Percentiles rank a stretch among this genome's conserved stretches.
Conservation (phyloP, 2,797 vertebrate genomes). For the Acanthis flammea region DNA sequence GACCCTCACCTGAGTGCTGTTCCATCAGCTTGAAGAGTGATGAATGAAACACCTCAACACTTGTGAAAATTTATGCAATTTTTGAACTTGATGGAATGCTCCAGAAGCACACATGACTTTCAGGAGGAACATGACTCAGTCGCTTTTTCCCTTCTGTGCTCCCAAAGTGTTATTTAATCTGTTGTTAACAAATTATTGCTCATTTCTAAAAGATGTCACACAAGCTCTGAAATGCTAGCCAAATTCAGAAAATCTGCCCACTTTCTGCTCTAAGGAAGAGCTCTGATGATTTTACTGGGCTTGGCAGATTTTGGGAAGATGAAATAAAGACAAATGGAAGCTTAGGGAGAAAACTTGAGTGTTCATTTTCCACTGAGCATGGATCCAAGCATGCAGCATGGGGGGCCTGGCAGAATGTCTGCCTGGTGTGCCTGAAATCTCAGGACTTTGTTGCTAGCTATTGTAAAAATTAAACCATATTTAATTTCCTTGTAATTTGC, state of each 20-base stretch:
- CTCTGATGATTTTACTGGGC: neutral
- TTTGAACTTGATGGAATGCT: neutral
- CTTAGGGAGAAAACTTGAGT: neutral
- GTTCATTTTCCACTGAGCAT: neutral
- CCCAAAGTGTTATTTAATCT: neutral
- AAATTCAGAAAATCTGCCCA: neutral
- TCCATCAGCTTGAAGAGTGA: neutral
- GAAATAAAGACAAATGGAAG: neutral
- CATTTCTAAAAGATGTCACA: neutral
- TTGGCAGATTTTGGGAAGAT: neutral
- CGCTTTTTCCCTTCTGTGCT: neutral
- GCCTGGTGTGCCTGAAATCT: neutral
- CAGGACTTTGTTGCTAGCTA: neutral
- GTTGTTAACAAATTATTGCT: neutral
- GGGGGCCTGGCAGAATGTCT: neutral
- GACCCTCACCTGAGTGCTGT: neutral
- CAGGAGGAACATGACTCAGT: neutral
- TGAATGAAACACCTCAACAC: neutral
- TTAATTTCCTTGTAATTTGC: neutral
- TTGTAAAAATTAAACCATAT: neutral
- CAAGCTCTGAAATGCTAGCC: neutral
- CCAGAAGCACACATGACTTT: rapidly evolving
- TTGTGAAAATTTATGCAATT: neutral
- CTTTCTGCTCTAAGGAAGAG: neutral
- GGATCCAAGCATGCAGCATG: neutral